Base-by-base conservation (phyloP, 2,888 invertebrate genomes). In the Tetrapedia diversipes region DNA sequence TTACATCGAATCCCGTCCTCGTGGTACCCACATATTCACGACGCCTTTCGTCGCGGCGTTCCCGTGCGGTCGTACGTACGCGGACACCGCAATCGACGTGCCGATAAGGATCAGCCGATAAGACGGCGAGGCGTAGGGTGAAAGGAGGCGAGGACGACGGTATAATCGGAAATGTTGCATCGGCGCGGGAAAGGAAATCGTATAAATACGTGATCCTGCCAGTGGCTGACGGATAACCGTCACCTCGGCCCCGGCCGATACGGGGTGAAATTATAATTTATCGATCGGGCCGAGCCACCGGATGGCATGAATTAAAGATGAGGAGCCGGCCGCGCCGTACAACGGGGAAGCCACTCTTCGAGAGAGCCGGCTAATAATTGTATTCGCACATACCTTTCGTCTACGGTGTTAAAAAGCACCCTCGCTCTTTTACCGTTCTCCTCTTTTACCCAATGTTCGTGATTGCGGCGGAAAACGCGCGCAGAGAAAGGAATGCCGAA, bases 271-370 rank as follows among this genome's bases (percentile, higher is more conserved):
- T 90, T 90, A 90, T 90, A 91, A 91, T 91, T 90, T 90, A 90
- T 91, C 87, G 91, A 91, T 89, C 89, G 87, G 83, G 86, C 84
- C 89, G 86, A 87, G 89, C 87, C 88, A 87, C 89, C 87, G 90
- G 87, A 89, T 89, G 87, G 86, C 88, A 91, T 91, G 91, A 90
- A 91, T 91, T 90, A 91, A 91, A 91, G 90, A 91, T 91, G 90
- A 91, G 90, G 82, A 79, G 83, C 82, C 85, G 84, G 79, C 86
- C 74, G 68, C 61, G 64, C 43, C 75, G 24, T 16, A 49, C 78
- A 77, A 66, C 67, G 83, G 85, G 82, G 86, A 86, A 87, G 88
- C 87, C 87, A 88, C 89, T 63, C 63, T 89, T 87, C 88, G 86
- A 86, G 88, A 86, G 88, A 87, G 88, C 88, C 64, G 82, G 83